Conservation (phyloP, 1,140 invertebrate genomes). For the Camponotus vicinus region DNA sequence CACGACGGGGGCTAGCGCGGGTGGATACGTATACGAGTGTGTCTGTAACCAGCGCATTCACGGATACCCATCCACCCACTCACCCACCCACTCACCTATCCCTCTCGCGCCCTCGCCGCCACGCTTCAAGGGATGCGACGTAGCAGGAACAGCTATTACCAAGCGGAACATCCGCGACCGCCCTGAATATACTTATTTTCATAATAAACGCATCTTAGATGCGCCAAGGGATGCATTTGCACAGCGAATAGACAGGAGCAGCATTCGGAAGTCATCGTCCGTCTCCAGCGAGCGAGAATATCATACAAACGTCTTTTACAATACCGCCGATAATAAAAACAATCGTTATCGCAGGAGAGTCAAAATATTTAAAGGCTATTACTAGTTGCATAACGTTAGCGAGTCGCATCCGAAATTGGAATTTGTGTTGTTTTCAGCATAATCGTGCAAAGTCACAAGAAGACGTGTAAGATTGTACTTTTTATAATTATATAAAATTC, state of each 20-base stretch:
- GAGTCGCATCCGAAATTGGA: not conserved
- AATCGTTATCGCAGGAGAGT: not conserved
- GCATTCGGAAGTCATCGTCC: conserved; percentile 42
- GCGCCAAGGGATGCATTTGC: conserved; percentile 10
- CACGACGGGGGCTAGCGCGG: not conserved
- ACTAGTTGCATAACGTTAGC: not conserved
- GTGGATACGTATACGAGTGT: conserved; percentile 5
- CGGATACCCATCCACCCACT: not conserved
- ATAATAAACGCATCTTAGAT: conserved; percentile 60
- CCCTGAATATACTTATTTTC: conserved; percentile 57
- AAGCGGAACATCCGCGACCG: conserved; percentile 56
- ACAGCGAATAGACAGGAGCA: not conserved
- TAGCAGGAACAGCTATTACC: conserved; percentile 52
- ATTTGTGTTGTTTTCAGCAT: not conserved
- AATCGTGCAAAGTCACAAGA: not conserved
- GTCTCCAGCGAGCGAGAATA: conserved; percentile 20
- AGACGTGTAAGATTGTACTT: not conserved
- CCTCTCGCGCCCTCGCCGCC: not conserved
- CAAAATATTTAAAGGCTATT: conserved; percentile 21
- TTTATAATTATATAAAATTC: not conserved
- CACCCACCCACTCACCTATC: not conserved
- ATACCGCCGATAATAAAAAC: conserved; percentile 12
- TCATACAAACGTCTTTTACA: conserved; percentile 11
- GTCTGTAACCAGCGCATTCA: conserved; percentile 36
- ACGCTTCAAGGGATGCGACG: conserved; percentile 33